Evolutionary conservation across 2,113 vertebrate genomes (phyloP), one percentile per base, ranked within the genome.

Genomic region (Aegithalos caudatus): DNA sequence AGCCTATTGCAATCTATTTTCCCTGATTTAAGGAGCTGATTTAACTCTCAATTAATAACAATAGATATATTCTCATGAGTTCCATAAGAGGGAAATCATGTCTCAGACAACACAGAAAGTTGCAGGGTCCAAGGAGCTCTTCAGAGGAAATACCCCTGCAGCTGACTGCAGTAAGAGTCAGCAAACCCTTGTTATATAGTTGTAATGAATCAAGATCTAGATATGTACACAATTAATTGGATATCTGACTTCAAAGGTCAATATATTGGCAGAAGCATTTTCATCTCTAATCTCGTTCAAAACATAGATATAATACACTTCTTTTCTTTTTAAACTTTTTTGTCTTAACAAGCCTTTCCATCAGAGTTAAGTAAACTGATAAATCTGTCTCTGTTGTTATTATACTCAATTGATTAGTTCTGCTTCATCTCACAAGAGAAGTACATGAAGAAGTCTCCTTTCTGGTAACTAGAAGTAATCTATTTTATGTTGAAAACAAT

Each of bases 341-440:
- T 81, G 15, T 51, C 35, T 38, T 66, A 51, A 47, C 28, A 84
- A 88, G 81, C 45, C 44, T 38, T 78, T 81, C 48, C 37, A 81
- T 21, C 20, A 71, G 56, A 78, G 22, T 91, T 81, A 92, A 89
- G 28, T 73, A 71, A 92, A 72, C 29, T 61, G 42, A 95, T 81
- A 91, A 79, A 94, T 94, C 65, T 82, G 24, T 65, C 47, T 86
- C n/a, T 74, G n/a, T 67, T 86, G 38, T 94, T 94, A 53, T 40
- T 81, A 24, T 35, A 61, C 14, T 48, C 1, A 0, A 87, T 67
- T 92, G 77, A 95, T 91, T 89, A 91, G 56, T 90, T 93, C 64
- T 94, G 29, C 35, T 89, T 79, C 53, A 23, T 61, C 21, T 79
- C 61, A 69, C 29, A 71, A 7, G 12, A 31, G 2, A 67, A 23